Percentiles rank a stretch among this genome's conserved stretches.
phyloP scores from a whole-genome alignment of 2,888 invertebrate genomes.

The Caenorhabditis afra region DNA sequence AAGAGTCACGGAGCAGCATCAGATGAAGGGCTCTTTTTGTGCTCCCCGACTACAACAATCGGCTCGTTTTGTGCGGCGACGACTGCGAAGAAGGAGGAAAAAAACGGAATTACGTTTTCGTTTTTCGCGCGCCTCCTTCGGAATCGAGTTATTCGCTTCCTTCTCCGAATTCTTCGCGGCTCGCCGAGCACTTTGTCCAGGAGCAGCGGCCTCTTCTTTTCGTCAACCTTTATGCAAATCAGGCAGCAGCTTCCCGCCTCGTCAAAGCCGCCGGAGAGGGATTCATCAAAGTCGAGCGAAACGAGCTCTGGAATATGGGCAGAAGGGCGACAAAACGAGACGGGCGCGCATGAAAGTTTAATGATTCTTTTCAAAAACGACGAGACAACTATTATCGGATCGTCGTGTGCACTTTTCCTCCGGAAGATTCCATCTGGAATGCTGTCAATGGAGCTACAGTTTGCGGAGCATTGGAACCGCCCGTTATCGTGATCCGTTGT shows the following conservation, averaged over 20 bases:
- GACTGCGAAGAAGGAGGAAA: conserved; percentile 30
- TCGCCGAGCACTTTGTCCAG: conserved; percentile 52
- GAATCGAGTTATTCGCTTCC: conserved; percentile 50
- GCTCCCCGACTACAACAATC: conserved; percentile 21
- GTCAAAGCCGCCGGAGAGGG: background rate
- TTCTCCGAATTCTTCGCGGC: conserved; percentile 46
- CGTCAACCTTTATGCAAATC: conserved; percentile 52
- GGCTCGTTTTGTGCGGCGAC: conserved; percentile 35
- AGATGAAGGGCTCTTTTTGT: conserved; percentile 23
- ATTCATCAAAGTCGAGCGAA: conserved; percentile 19
- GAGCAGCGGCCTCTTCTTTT: conserved; percentile 13
- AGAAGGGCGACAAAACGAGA: background rate
- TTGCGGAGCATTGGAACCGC: too few species aligned
- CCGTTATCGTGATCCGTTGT: too few species aligned
- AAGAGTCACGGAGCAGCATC: conserved; percentile 28
- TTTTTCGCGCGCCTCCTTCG: conserved; percentile 38
- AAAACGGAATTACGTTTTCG: conserved; percentile 56
- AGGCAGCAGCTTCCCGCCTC: background rate
- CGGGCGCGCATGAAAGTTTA: conserved; percentile 41
- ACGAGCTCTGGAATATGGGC: background rate
- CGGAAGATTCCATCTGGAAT: too few species aligned
- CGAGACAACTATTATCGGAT: background rate
- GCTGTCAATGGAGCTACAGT: too few species aligned
- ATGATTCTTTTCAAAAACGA: conserved; percentile 31
- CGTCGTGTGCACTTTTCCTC: too few species aligned